Evolutionary conservation across 2,797 vertebrate genomes (phyloP), one percentile per base, ranked within the genome.

Genomic region (Lacerta agilis): DNA sequence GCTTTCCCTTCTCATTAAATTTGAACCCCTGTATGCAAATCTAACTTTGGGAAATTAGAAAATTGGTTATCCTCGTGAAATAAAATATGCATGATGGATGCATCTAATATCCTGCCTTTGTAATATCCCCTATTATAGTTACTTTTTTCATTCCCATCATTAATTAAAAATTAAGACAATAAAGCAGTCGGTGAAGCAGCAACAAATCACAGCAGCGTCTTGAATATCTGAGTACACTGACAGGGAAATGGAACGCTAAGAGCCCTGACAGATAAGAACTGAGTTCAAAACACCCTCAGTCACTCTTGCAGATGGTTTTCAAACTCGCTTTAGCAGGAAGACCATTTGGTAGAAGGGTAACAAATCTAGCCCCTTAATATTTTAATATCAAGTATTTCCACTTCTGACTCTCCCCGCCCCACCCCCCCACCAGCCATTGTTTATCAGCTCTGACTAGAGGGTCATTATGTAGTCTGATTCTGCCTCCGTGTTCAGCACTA

Each of bases 141-240:
- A 87, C 11, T 58, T 89, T 91, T 90, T 90, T 69, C 9, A 86
- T 83, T 88, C 58, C 13, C 27, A 61, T 88, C 13, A 90, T 94
- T 91, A 92, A 91, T 89, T 95, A 95, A 88, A 45, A 94, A 86
- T 88, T 85, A 83, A 88, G 82, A 86, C 41, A 91, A 87, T 87
- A 90, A 85, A 87, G 20, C n/a, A 73, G 72, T 69, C 86, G 88
- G 18, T 66, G 72, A 91, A 90, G 81, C 81, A 88, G 6, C 9
- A 91, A 76, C 17, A 88, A 80, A 88, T 81, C 41, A 85, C 25
- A 38, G 7, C 29, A 89, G 0, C 18, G 72, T 90, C 79, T 82
- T 92, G 66, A 85, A 89, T 87, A 88, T 81, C 5, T 86, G 81
- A 88, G 29, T 18, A 75, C 4, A 55, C 2, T 15, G 58, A 64